Evolutionary conservation across 2,797 vertebrate species (phyloP).

Genomic region (Zenarchopterus dispar): DNA sequence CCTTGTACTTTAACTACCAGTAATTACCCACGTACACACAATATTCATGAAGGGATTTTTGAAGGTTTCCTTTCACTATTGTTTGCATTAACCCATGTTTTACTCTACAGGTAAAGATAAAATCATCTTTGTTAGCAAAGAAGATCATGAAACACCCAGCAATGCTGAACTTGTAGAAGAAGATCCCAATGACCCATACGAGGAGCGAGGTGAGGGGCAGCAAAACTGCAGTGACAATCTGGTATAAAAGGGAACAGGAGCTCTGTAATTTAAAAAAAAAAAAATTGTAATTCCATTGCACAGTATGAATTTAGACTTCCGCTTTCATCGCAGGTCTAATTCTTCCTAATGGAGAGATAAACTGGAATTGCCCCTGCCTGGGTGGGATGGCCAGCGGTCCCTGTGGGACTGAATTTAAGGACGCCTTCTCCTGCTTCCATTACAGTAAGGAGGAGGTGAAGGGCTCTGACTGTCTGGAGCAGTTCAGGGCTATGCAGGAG

Average conservation of each 20-base stretch:
- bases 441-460: conserved; percentile 92
- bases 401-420: conserved; percentile 93
- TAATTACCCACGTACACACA: no score
- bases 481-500: conserved; percentile 93
- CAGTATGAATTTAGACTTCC: neutral
- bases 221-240: no score
- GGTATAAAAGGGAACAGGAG: no score
- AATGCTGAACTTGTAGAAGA: conserved; percentile 92
- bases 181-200: conserved; percentile 92
- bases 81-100: neutral
- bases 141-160: conserved; percentile 93
- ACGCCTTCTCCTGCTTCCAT: conserved; percentile 96
- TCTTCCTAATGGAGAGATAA: conserved; percentile 91
- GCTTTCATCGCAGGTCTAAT: conserved; percentile 85
- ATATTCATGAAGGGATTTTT: no score
- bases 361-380: conserved; percentile 95
- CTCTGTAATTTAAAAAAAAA: no score
- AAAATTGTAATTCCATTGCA: no score
- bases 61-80: no score
- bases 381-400: conserved; percentile 95
- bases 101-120: conserved; percentile 88
- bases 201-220: conserved; percentile 88
- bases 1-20: neutral
- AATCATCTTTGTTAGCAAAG: conserved; percentile 96
- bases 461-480: conserved; percentile 91